Evolutionary conservation across 2,888 invertebrate genomes (phyloP).

Genomic region (Habroteleia sp.): DNA sequence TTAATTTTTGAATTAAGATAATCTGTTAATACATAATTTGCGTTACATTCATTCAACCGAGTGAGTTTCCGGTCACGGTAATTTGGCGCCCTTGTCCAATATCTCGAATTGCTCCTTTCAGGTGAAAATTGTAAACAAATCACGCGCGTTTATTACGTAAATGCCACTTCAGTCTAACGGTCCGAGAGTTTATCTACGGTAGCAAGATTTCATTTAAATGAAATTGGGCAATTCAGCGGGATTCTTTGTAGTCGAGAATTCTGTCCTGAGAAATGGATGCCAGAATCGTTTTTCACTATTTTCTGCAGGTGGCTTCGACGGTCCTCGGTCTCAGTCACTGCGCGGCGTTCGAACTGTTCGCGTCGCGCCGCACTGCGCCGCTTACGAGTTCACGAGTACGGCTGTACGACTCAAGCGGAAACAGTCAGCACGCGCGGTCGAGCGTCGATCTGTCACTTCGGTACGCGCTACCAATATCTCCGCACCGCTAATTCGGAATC

Average conservation of each 20-base stretch:
- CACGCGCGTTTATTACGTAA: too few species aligned
- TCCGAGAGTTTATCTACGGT: too few species aligned
- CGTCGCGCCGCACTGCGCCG: conserved; percentile 66
- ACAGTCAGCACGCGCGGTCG: not conserved
- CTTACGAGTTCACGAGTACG: conserved; percentile 21
- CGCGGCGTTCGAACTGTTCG: conserved; percentile 74
- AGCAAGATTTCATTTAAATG: conserved; percentile 1
- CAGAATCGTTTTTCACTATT: conserved; percentile 43
- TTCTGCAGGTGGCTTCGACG: conserved; percentile 52
- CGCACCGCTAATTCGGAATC: conserved; percentile 2
- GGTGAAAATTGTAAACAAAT: too few species aligned
- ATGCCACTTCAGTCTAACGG: too few species aligned
- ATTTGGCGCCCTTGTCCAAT: too few species aligned
- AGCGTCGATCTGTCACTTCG: conserved; percentile 24
- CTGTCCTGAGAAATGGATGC: conserved; percentile 16
- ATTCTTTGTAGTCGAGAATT: not conserved
- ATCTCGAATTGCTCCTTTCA: too few species aligned
- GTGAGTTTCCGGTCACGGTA: too few species aligned
- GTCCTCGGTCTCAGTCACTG: conserved; percentile 70
- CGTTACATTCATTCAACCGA: too few species aligned
- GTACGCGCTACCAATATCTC: conserved; percentile 24
- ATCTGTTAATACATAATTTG: too few species aligned
- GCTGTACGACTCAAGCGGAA: conserved; percentile 10
- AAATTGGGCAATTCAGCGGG: conserved; percentile 1
- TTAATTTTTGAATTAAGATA: too few species aligned